Evolutionary conservation across 1,140 invertebrate species (phyloP).

Genomic region (Panagrolaimus sp.): DNA sequence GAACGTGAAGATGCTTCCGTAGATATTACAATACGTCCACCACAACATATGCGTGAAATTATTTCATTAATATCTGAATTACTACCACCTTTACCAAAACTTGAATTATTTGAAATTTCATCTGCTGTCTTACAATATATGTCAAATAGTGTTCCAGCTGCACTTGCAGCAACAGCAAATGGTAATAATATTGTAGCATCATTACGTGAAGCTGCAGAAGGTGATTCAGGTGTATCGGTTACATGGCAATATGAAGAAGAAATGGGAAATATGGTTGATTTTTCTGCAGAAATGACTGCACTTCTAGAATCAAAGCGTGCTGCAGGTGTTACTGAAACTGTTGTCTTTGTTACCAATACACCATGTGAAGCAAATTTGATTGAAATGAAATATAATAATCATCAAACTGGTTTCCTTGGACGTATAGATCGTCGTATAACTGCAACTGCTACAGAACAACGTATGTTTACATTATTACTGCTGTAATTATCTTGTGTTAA

Average conservation of each 20-base stretch:
- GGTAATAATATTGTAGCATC: neutral
- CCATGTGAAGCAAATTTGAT: slow-evolving; percentile 33
- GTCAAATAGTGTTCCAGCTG: slow-evolving; percentile 2
- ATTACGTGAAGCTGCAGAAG: neutral
- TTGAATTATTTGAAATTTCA: slow-evolving; percentile 3
- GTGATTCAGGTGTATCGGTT: neutral
- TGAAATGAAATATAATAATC: slow-evolving; percentile 18
- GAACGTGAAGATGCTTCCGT: slow-evolving; percentile 25
- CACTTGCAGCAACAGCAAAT: neutral
- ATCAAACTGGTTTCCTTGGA: slow-evolving; percentile 2
- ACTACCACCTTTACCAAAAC: neutral
- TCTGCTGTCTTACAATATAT: neutral
- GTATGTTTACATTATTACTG: too few species aligned
- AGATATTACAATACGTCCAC: slow-evolving; percentile 37
- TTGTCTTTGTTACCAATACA: slow-evolving; percentile 27
- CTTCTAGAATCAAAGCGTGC: slow-evolving; percentile 16
- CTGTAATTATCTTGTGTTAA: too few species aligned
- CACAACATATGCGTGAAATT: slow-evolving; percentile 51
- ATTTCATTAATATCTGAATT: slow-evolving; percentile 44
- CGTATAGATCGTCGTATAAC: slow-evolving; percentile 11
- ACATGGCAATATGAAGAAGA: neutral
- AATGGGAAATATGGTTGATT: neutral
- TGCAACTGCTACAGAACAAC: slow-evolving; percentile 5
- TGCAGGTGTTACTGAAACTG: neutral
- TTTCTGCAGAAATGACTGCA: slow-evolving; percentile 20